Base-by-base conservation (phyloP, 30 jellyfish, hydroid and myxozoan genomes). In the Haliclystus octoradiatus region DNA sequence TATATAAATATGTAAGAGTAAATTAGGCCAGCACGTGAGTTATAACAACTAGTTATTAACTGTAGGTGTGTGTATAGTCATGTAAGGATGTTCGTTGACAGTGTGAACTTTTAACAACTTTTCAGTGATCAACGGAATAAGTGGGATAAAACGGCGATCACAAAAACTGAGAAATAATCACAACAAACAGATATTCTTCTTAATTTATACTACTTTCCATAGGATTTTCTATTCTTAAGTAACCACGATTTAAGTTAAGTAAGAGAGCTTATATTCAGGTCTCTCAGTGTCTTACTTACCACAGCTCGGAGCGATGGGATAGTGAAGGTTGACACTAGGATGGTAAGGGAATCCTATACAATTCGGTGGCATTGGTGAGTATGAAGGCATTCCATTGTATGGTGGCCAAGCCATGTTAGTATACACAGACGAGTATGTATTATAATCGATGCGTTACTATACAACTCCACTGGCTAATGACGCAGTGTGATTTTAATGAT, bases 251-350 rank as follows among this genome's bases (percentile, higher is more conserved):
- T 5, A 5, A 9, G 57, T 19, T 40, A 40, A 40, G 57, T 40
- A 40, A 40, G 57, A 40, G 57, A 40, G 57, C 57, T 40, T 40
- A 40, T 9, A 9, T 5, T 19, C 14, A 40, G 19, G 57, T 40
- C 57, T 5, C 57, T 40, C 19, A 40, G 19, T n/a, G 57, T 33
- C 15, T 23, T 28, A 68, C 94, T 67, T 72, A 88, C 98, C 98
- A 70, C 98, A 89, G 46, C 94, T 89, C 31, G 98, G 95, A 29
- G 94, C 95, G 32, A 89, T 74, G 46, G 98, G 98, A 62, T 89
- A 89, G 63, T 89, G 98, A 28, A 89, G 76, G 61, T 89, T 89
- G 81, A 89, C 98, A 66, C 93, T 89, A 19, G 98, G 95, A 74
- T 89, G 94, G 32, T 89, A 90, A 1, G 98, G 98, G 74, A 80